Base-by-base conservation (phyloP, 2,797 vertebrate genomes). In the Micropoecilia bifurca region DNA sequence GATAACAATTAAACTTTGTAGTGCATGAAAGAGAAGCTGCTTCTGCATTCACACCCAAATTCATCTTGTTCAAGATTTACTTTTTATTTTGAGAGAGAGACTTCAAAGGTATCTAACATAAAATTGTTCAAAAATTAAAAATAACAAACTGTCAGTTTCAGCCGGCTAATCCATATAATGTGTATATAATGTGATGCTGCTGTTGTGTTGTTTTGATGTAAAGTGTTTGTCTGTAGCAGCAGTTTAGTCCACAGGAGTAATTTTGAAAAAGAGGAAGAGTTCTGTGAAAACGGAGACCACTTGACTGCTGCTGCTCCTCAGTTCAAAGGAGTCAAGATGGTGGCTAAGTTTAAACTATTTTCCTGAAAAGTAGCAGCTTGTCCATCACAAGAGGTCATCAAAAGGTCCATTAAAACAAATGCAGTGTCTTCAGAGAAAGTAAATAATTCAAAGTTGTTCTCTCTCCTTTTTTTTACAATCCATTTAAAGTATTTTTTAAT, bases 241-340 rank as follows among this genome's bases (percentile, higher is more conserved):
- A 73, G 89, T 92, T 89, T 93, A 94, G 95, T 96, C 95, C 95
- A 94, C 95, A 96, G 94, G 95, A 96, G 95, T 96, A 94, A 95
- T 63, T 22, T 86, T 89, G 88, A 91, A 93, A 92, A 91, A 92
- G 94, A 95, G 92, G 94, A 96, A 93, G 94, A 94, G 48, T 95
- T 93, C 94, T 92, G 93, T 85, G 91, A 95, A 93, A 90, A 83
- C 92, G 86, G 94, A 95, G 95, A 95, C 94, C 95, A 96, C 95
- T 96, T 96, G 96, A 96, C 95, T 95, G 94, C 95, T 92, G 94
- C 93, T 94, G 92, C 95, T 94, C 95, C 92, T 93, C 94, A 95
- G 95, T 93, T 96, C 95, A 96, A 92, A 90, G 94, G 91, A 96
- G 95, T 96, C 95, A 96, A 96, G 96, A 95, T 93, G 94, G 92